Evolutionary conservation across 2,888 invertebrate genomes (phyloP), one percentile per base, ranked within the genome.

Genomic region (Gibbula magus): DNA sequence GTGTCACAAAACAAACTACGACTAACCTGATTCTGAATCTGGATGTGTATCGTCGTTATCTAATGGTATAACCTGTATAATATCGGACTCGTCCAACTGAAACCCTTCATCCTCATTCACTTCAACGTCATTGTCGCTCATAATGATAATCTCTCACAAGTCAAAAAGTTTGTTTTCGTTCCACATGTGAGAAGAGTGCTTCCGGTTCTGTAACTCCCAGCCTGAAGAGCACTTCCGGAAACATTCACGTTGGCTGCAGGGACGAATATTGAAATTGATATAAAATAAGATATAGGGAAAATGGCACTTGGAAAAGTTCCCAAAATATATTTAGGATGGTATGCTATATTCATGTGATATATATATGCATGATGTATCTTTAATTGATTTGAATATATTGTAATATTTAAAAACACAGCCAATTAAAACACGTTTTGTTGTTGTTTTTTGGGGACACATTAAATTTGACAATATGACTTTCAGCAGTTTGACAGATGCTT

Each of bases 61-160:
- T 18, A 83, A 54, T 35, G 82, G 81, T 39, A 83, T 81, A n/a
- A 83, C 82, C 53, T 79, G 75, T 0, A 83, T 76, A 32, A 84
- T 66, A 25, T 84, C 81, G 39, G 75, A 35, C 0, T 56, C 66
- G 53, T 81, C 70, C 18, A 83, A 53, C 29, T 13, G 20, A 39
- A 70, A 67, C 2, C 73, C 66, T 18, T 79, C 81, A 13, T 78
- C 82, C 7, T 82, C 81, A n/a, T 75, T 73, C 16, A 79, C 77
- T 51, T 51, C 77, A 18, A 51, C 35, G 45, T 79, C 66, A 5
- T 51, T 51, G 16, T 45, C 39, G 61, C 74, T 75, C 73, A 74
- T 54, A n/a, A 51, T 29, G 52, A 10, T n/a, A n/a, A 8, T 22
- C 22, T 45, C n/a, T 39, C 18, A 45, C 10, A 25, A 35, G n/a